phyloP scores from a whole-genome alignment of 1,140 invertebrate species.

The Alviniconcha marisindica region DNA sequence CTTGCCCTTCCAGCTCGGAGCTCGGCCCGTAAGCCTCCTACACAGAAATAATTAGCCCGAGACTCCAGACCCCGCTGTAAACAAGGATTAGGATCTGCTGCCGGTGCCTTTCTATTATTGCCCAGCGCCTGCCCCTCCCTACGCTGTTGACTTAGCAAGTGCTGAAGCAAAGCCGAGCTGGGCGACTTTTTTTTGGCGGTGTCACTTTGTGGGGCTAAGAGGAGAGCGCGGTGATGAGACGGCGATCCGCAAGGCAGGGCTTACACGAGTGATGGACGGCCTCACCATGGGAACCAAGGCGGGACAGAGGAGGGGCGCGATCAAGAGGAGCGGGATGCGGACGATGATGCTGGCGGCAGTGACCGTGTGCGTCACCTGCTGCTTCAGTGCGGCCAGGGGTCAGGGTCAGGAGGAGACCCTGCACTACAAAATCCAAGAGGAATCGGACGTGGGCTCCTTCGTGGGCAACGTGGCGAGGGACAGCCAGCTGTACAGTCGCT shows the following conservation, averaged over 20 bases:
- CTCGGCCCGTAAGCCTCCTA: not conserved
- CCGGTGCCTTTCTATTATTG: not conserved
- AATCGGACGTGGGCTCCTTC: conserved; percentile 60
- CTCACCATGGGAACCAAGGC: not conserved
- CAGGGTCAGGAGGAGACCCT: conserved; percentile 38
- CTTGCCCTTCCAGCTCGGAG: not conserved
- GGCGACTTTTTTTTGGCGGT: not conserved
- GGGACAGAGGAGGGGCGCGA: not conserved
- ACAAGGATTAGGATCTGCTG: conserved; percentile 29
- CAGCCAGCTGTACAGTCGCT: conserved; percentile 60
- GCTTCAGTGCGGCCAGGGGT: not conserved
- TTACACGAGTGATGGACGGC: not conserved
- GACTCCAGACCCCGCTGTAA: conserved; percentile 21
- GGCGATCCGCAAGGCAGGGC: not conserved
- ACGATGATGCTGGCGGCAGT: not conserved
- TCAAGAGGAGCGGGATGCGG: not conserved
- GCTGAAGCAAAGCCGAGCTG: not conserved
- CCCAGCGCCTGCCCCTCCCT: not conserved
- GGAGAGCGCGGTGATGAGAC: not conserved
- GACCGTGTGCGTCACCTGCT: not conserved
- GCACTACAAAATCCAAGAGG: conserved; percentile 59
- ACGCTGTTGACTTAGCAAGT: not conserved
- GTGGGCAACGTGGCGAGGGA: conserved; percentile 68
- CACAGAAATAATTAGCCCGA: conserved; percentile 5
- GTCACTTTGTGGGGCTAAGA: not conserved